phyloP scores from a whole-genome alignment of 2,113 vertebrate genomes.

The Tenebrosternarchus preto region DNA sequence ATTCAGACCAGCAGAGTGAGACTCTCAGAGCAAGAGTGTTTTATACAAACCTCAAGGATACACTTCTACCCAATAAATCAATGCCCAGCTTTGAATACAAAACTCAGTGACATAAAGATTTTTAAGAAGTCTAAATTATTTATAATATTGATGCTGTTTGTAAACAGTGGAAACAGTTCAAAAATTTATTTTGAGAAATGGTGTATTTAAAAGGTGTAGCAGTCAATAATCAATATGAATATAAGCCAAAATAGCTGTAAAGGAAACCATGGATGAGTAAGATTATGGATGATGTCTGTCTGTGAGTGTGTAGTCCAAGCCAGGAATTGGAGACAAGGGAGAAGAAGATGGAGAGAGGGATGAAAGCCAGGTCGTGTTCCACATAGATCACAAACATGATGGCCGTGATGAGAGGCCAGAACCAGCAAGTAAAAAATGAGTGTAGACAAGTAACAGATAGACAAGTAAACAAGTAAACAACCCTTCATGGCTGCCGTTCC shows the following conservation, averaged over 20 bases:
- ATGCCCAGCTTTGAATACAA: no score
- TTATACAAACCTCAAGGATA: no score
- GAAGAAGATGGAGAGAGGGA: background rate
- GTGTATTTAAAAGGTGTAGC: background rate
- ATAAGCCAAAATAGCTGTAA: background rate
- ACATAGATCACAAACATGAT: slow-evolving; percentile 57
- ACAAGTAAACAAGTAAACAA: no score
- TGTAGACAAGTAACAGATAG: background rate
- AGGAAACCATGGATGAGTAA: background rate
- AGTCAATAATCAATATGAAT: background rate
- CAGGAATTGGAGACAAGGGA: background rate
- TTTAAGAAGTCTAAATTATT: background rate
- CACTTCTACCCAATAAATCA: no score
- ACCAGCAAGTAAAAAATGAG: slow-evolving; percentile 35
- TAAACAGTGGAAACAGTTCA: background rate
- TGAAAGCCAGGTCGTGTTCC: slow-evolving; percentile 17
- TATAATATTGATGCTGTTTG: background rate
- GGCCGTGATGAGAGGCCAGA: slow-evolving; percentile 51
- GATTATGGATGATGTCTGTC: background rate
- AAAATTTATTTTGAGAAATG: background rate
- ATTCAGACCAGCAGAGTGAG: no score
- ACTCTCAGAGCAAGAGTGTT: no score
- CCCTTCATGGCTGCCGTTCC: slow-evolving; percentile 17
- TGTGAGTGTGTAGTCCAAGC: background rate
- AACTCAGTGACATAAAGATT: background rate